Evolutionary conservation across 2,888 invertebrate species (phyloP).

Genomic region (Pachliopta kotzebuea): DNA sequence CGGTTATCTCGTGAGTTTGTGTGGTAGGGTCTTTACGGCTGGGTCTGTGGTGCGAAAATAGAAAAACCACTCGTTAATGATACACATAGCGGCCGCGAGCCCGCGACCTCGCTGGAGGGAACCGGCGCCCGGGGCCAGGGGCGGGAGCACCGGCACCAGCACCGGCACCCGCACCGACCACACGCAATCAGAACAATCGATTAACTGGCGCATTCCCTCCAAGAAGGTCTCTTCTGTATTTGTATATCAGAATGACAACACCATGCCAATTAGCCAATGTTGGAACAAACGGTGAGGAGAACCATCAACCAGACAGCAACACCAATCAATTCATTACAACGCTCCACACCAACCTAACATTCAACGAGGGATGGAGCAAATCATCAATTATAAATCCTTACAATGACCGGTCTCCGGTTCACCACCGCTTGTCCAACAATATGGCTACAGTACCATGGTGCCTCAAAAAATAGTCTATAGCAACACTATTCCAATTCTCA

Average conservation of each 20-base stretch:
- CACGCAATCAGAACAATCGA: no score
- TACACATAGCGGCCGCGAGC: constrained; percentile 29
- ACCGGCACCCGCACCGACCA: no score
- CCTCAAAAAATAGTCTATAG: no score
- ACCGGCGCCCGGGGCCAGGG: neutral
- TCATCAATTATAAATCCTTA: no score
- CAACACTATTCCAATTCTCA: constrained; percentile 16
- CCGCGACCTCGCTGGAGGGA: constrained; percentile 41
- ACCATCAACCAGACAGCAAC: no score
- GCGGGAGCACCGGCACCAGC: neutral
- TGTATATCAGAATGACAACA: neutral
- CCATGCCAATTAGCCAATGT: constrained; percentile 17
- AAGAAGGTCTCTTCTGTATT: constrained; percentile 33
- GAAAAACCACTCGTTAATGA: constrained; percentile 69
- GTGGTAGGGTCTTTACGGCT: constrained; percentile 64
- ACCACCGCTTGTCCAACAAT: no score
- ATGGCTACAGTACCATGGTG: constrained; percentile 15
- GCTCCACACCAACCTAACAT: no score
- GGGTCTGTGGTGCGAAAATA: constrained; percentile 69
- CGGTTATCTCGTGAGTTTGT: constrained; percentile 46
- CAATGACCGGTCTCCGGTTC: no score
- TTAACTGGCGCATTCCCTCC: constrained; percentile 31
- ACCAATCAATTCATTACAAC: no score
- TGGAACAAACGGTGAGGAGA: neutral
- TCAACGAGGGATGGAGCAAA: no score